phyloP scores from a whole-genome alignment of 1,140 invertebrate species.

The Tetranychus cinnabarinus region DNA sequence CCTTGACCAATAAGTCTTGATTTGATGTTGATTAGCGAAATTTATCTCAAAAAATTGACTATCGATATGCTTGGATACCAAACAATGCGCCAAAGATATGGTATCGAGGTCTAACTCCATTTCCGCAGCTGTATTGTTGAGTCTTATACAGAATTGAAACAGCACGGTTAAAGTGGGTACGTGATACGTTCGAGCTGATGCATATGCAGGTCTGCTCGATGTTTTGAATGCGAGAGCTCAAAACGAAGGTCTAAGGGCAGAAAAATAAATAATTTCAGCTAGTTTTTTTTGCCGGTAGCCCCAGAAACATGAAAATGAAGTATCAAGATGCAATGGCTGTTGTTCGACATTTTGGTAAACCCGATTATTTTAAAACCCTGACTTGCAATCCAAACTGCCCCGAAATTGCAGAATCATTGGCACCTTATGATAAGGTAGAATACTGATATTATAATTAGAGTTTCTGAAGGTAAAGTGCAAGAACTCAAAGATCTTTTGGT shows the following conservation, averaged over 20 bases:
- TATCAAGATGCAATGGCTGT: conserved; percentile 18
- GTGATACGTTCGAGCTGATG: not conserved
- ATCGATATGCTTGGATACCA: too few relatives aligned
- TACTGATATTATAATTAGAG: not conserved
- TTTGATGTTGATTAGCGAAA: too few relatives aligned
- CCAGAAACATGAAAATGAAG: conserved; percentile 6
- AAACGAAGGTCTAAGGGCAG: not conserved
- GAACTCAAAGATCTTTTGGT: not conserved
- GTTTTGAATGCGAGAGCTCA: too few relatives aligned
- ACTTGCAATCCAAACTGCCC: conserved; percentile 27
- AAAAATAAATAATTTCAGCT: conserved; percentile 7
- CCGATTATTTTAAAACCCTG: conserved; percentile 24
- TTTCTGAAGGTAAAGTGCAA: not conserved
- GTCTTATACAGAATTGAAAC: too few relatives aligned
- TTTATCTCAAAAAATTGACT: too few relatives aligned
- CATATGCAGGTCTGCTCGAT: too few relatives aligned
- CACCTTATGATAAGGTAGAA: conserved; percentile 12
- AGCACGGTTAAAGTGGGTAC: not conserved
- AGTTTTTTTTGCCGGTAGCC: conserved; percentile 7
- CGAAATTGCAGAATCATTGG: conserved; percentile 20
- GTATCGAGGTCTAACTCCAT: too few relatives aligned
- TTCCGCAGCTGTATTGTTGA: too few relatives aligned
- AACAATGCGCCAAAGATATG: too few relatives aligned
- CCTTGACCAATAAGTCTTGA: too few relatives aligned
- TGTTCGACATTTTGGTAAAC: conserved; percentile 18